phyloP scores from a whole-genome alignment of 2,888 invertebrate genomes.

The Tachina lurida region DNA sequence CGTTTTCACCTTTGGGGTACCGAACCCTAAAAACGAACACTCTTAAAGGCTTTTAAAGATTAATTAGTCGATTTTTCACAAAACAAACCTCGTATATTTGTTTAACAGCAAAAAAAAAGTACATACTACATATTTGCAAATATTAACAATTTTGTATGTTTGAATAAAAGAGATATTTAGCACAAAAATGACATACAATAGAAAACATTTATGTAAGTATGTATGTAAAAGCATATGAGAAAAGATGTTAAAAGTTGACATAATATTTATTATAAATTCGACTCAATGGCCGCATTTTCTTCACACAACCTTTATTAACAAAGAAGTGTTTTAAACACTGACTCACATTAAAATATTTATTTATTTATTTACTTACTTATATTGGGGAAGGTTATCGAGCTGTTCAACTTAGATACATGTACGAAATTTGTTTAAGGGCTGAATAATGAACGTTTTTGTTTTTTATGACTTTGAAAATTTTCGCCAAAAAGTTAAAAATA shows the following conservation, averaged over 20 bases:
- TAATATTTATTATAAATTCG: conserved; percentile 23
- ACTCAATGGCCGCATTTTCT: conserved; percentile 63
- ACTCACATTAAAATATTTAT: not conserved
- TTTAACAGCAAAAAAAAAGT: not conserved
- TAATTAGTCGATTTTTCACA: too few relatives aligned
- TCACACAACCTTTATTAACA: conserved; percentile 63
- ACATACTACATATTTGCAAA: conserved; percentile 21
- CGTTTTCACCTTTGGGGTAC: too few relatives aligned
- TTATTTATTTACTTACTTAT: not conserved
- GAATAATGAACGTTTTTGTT: too few relatives aligned
- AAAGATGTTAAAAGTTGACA: conserved; percentile 40
- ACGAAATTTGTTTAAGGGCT: not conserved
- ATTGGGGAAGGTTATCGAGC: conserved; percentile 15
- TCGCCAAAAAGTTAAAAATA: too few relatives aligned
- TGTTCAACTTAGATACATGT: not conserved
- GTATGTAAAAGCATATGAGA: not conserved
- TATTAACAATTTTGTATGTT: conserved; percentile 19
- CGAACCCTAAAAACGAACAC: too few relatives aligned
- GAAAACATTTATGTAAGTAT: not conserved
- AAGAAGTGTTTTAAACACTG: conserved; percentile 19
- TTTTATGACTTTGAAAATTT: too few relatives aligned
- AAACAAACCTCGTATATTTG: not conserved
- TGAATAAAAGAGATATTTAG: conserved; percentile 32
- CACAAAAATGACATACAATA: conserved; percentile 25
- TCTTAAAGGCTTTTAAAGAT: too few relatives aligned